Base-by-base conservation (phyloP, 2,888 invertebrate species). In the Dynastes grantii region DNA sequence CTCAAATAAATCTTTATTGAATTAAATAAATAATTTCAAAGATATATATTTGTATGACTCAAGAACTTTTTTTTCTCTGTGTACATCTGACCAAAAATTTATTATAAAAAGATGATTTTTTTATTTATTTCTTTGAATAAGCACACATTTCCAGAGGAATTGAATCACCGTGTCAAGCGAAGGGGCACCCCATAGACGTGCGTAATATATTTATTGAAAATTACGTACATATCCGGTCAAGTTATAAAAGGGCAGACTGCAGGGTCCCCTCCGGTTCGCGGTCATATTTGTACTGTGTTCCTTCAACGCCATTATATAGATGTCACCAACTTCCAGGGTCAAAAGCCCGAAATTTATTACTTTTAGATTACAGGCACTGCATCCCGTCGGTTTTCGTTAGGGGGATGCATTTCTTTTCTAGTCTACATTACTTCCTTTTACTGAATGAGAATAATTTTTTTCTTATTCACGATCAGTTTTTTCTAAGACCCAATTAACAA, bases 291-390 rank as follows among this genome's bases (percentile, higher is more conserved):
- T 16, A 55, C 22, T 55, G 16, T 22, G 55, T 55, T 22, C 61
- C 71, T 58, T 71, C 11, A 16, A 45, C 70, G 32, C 77, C 40
- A 68, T 77, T 77, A 77, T 77, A 71, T 61, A 77, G 71, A 77
- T 22, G 77, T 77, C 77, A 77, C 71, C 77, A 71, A 77, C 61
- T 77, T 63, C 27, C 58, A 63, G 77, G 77, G 70, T 70, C 77
- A 61, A 77, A 77, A 77, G 67, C 77, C 77, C 13, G 27, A 61
- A 77, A 77, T 77, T 77, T 77, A 77, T 77, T 77, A 77, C 77
- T 61, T 70, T 77, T 71, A 71, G 49, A 71, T 77, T 61, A 27
- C 55, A 37, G 53, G 51, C 27, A 68, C 49, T 49, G 68, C 49
- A 68, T 68, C 51, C 22, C 45, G n/a, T 55, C 11, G 8, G 49